A percentile compares a stretch with the other conserved stretches of the same genome.
Conservation (phyloP, 1,140 invertebrate genomes). For the Drosophila dunni region DNA sequence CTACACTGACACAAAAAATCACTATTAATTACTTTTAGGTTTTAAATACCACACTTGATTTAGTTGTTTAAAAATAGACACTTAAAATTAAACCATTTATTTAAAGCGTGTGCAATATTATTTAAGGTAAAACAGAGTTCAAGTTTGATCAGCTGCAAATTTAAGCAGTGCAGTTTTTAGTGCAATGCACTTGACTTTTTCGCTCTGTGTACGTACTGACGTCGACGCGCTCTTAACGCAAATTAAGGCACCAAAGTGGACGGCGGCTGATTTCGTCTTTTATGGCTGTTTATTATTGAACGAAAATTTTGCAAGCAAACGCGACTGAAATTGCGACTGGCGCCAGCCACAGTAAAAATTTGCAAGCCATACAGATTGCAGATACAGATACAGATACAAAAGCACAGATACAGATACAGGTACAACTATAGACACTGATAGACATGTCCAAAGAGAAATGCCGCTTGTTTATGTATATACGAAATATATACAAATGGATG, state of each 20-base stretch:
- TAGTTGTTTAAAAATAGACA: too few relatives aligned
- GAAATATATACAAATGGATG: constrained; percentile 7
- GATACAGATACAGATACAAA: constrained; percentile 35
- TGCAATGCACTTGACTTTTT: too few relatives aligned
- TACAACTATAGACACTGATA: constrained; percentile 23
- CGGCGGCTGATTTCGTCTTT: constrained; percentile 34
- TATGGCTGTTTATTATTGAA: constrained; percentile 70
- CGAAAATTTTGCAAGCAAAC: constrained; percentile 59
- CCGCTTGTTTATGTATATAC: constrained; percentile 21
- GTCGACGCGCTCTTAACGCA: constrained; percentile 46
- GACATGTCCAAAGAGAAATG: constrained; percentile 30
- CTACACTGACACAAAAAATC: constrained; percentile 7
- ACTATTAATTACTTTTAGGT: too few relatives aligned
- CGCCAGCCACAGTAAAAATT: constrained; percentile 41
- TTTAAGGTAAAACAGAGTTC: too few relatives aligned
- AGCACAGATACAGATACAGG: constrained; percentile 33
- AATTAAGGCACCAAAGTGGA: constrained; percentile 72
- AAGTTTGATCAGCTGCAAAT: too few relatives aligned
- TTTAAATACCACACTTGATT: too few relatives aligned
- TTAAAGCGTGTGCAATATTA: too few relatives aligned
- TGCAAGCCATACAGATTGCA: constrained; percentile 46
- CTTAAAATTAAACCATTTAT: too few relatives aligned
- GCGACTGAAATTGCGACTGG: constrained; percentile 46
- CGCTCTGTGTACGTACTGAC: constrained; percentile 27
- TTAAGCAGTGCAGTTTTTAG: too few relatives aligned